Evolutionary conservation across 1,140 invertebrate genomes (phyloP), one percentile per base, ranked within the genome.

Genomic region (Gryon sp.): DNA sequence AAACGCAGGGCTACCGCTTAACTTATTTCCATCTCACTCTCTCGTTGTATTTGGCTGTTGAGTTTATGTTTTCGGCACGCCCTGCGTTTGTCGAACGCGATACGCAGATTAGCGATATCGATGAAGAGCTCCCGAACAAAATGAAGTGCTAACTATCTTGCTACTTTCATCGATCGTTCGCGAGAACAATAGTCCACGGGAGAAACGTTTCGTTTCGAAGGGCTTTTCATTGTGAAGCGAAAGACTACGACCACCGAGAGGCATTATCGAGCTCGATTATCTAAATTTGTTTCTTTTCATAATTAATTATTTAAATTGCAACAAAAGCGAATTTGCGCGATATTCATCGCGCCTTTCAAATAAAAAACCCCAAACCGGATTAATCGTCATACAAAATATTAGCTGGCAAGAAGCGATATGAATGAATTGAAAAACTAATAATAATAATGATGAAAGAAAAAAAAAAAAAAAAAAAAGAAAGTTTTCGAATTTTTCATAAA

Each of bases 11-110:
- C 59, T 73, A 73, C 68, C 62, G 72, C n/a, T n/a, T n/a, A n/a
- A n/a, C n/a, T n/a, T n/a, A n/a, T n/a, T n/a, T n/a, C n/a, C n/a
- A n/a, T n/a, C n/a, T n/a, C n/a, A n/a, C n/a, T n/a, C n/a, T n/a
- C n/a, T n/a, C n/a, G 14, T 12, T 9, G 11, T 12, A 11, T 76
- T 76, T 79, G 45, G 65, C 76, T 80, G 77, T 79, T 36, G 52
- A 68, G 78, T 83, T 83, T 82, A 59, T 59, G 24, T 43, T 66
- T 53, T 48, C 68, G 62, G 45, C 62, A 52, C 63, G 59, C 73
- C 63, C 73, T 63, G 63, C 72, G 11, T 50, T 72, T 60, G 4
- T 43, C 66, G 59, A 65, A 24, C 60, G 66, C 59, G 55, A 76
- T 76, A 69, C 50, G 32, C 60, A 45, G 73, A 76, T 76, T 65